Percentiles rank a stretch among this genome's conserved stretches.
Conservation (phyloP, 2,113 vertebrate species). For the Thermophis baileyi region DNA sequence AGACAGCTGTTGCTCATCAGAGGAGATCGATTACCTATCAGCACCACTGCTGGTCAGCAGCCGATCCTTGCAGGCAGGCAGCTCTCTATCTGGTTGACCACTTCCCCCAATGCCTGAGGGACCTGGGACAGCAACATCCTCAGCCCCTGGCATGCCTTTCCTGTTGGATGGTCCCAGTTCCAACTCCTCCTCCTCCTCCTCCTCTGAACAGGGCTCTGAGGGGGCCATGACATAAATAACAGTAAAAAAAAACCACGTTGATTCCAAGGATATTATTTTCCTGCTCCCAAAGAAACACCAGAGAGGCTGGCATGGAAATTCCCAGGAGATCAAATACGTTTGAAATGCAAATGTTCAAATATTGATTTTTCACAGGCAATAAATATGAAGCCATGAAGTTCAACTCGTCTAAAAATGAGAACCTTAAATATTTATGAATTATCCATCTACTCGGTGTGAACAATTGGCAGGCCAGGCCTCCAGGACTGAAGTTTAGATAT, state of each 20-base stretch:
- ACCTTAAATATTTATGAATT: slow-evolving; percentile 10
- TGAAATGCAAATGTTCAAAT: slow-evolving; percentile 9
- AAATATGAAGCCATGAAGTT: slow-evolving; percentile 8
- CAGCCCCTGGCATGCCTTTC: no score
- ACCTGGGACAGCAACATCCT: no score
- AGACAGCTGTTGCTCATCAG: no score
- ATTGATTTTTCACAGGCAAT: neutral
- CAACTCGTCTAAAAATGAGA: slow-evolving; percentile 3
- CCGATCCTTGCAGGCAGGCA: no score
- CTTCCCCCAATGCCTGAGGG: no score
- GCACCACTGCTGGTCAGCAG: no score
- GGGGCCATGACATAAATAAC: neutral
- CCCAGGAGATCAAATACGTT: neutral
- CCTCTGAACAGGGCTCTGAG: no score
- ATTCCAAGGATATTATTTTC: neutral
- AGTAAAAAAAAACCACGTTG: neutral
- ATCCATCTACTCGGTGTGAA: neutral
- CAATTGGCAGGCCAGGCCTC: neutral
- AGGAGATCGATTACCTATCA: no score
- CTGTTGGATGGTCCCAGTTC: no score
- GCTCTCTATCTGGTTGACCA: no score
- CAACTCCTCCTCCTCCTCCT: no score
- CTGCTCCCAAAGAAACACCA: neutral
- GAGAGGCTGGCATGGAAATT: neutral
- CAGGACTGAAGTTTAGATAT: neutral